phyloP scores from a whole-genome alignment of 2,797 vertebrate species.

The Phoebastria nigripes region DNA sequence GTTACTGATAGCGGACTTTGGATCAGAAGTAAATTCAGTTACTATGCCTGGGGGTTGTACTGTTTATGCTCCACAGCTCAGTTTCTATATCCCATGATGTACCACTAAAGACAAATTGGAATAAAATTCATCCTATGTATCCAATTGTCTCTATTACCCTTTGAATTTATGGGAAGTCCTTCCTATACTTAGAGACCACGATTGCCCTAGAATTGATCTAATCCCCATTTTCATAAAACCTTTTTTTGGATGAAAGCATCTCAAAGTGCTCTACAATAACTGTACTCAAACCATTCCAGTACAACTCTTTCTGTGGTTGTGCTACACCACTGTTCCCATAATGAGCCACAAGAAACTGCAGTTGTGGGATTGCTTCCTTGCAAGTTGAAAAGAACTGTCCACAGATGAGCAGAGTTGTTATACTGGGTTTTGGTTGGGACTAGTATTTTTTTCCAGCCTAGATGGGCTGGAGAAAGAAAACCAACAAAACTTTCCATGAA shows the following conservation, averaged over 20 bases:
- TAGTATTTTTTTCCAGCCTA: not conserved
- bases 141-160: not conserved
- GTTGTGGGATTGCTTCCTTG: not conserved
- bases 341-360: not conserved
- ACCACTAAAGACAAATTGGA: not conserved
- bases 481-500: not conserved
- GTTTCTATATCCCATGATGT: not conserved
- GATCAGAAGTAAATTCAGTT: not conserved
- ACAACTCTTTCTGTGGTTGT: not conserved
- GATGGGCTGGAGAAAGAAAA: slow-evolving; percentile 5
- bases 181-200: not conserved
- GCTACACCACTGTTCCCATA: not conserved
- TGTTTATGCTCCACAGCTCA: not conserved
- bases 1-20: not conserved
- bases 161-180: not conserved
- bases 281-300: not conserved
- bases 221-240: not conserved
- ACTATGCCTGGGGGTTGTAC: not conserved
- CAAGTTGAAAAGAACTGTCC: not conserved
- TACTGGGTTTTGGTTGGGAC: not conserved
- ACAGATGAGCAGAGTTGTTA: not conserved
- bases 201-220: not conserved
- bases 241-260: not conserved
- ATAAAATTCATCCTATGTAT: not conserved
- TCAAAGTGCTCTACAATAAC: not conserved